Percentiles rank a stretch among this genome's conserved stretches.
phyloP scores from a whole-genome alignment of 2,888 invertebrate species.

The Melinaea marsaeus region DNA sequence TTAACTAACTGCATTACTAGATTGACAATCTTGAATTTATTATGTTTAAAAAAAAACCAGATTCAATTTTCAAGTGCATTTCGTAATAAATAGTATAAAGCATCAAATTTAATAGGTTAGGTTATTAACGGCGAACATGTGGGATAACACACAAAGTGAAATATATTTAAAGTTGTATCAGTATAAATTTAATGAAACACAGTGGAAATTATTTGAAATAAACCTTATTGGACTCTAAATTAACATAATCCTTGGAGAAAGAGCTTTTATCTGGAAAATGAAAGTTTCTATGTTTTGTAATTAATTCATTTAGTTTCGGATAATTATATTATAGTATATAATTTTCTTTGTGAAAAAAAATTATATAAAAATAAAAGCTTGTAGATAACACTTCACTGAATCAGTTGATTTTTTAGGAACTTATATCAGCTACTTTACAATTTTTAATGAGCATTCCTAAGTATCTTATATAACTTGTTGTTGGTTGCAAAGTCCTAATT shows the following conservation, averaged over 20 bases:
- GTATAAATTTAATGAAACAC: slow-evolving; percentile 51
- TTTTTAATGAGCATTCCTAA: too few relatives aligned
- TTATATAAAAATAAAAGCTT: too few relatives aligned
- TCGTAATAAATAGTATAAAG: background rate
- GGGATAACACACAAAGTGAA: slow-evolving; percentile 42
- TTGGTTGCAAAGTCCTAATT: background rate
- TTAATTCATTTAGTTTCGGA: background rate
- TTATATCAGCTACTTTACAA: too few relatives aligned
- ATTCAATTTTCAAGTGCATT: too few relatives aligned
- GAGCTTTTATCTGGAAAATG: slow-evolving; percentile 27
- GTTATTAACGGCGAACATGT: slow-evolving; percentile 22
- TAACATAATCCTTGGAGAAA: slow-evolving; percentile 61
- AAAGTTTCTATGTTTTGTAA: slow-evolving; percentile 2
- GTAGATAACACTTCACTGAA: too few relatives aligned
- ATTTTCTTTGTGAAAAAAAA: too few relatives aligned
- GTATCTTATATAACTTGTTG: too few relatives aligned
- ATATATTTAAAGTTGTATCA: slow-evolving; percentile 57
- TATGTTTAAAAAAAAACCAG: too few relatives aligned
- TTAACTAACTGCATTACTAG: too few relatives aligned
- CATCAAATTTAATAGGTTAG: slow-evolving; percentile 14
- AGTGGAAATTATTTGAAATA: slow-evolving; percentile 65
- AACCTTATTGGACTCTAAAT: slow-evolving; percentile 57
- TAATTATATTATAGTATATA: too few relatives aligned
- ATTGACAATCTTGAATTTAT: too few relatives aligned
- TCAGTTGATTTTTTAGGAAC: too few relatives aligned